A percentile compares a stretch with the other conserved stretches of the same genome.
phyloP scores from a whole-genome alignment of 2,888 invertebrate genomes.

The Nezara viridula region DNA sequence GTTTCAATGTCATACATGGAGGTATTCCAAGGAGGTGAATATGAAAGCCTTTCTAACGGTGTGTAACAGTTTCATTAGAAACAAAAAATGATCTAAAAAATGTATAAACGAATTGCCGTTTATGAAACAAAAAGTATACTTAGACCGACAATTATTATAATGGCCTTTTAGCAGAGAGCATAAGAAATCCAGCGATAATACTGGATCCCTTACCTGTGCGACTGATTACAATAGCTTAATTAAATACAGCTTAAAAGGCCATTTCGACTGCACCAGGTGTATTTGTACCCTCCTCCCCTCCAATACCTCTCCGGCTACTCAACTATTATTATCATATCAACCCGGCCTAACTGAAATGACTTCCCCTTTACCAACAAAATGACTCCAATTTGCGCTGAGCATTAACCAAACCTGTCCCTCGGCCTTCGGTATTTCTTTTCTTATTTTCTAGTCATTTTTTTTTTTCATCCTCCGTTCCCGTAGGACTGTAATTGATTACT shows the following conservation, averaged over 20 bases:
- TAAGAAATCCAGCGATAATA: background rate
- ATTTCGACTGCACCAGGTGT: slow-evolving; percentile 26
- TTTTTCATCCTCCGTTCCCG: slow-evolving; percentile 1
- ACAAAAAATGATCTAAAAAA: background rate
- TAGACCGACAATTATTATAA: background rate
- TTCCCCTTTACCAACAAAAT: slow-evolving; percentile 51
- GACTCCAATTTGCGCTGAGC: slow-evolving; percentile 46
- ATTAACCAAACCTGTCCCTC: slow-evolving; percentile 43
- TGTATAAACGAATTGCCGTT: background rate
- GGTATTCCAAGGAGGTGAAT: too few species aligned
- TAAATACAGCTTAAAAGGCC: slow-evolving; percentile 58
- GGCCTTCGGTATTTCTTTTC: slow-evolving; percentile 43
- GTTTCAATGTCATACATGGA: too few species aligned
- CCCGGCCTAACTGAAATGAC: slow-evolving; percentile 42
- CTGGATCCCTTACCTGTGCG: background rate
- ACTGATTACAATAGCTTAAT: slow-evolving; percentile 52
- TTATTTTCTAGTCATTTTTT: background rate
- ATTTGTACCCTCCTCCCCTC: background rate
- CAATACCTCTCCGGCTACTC: background rate
- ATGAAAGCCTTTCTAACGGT: too few species aligned
- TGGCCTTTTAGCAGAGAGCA: background rate
- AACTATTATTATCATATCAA: slow-evolving; percentile 56
- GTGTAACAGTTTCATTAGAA: background rate
- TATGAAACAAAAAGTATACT: background rate
- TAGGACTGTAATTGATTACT: slow-evolving; percentile 42